A percentile compares a stretch with the other conserved stretches of the same genome.
phyloP scores from a whole-genome alignment of 2,797 vertebrate genomes.

The Novumbra hubbsi region DNA sequence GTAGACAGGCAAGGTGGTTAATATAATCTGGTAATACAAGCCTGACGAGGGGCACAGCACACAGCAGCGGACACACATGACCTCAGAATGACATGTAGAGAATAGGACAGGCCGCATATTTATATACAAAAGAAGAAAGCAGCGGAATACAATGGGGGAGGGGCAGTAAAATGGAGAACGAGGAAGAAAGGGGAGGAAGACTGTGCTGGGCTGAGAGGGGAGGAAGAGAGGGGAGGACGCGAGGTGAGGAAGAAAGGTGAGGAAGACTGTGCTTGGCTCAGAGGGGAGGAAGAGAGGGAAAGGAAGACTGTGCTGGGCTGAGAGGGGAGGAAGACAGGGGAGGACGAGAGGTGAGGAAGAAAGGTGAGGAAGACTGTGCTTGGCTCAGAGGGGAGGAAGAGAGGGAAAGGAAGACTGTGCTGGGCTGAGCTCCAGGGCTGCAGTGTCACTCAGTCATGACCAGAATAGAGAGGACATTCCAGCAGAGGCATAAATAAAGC shows the following conservation, averaged over 20 bases:
- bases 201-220: neutral
- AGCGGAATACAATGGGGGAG: neutral
- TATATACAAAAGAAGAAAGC: neutral
- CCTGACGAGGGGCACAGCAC: no score
- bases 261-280: no score
- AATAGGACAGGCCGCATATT: no score
- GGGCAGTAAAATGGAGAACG: neutral
- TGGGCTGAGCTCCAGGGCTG: slow-evolving; percentile 42
- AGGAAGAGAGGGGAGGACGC: slow-evolving; percentile 10
- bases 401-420: neutral
- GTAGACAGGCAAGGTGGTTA: no score
- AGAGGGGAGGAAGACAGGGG: slow-evolving; percentile 2
- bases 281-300: neutral
- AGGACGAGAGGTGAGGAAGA: slow-evolving; percentile 12
- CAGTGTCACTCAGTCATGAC: slow-evolving; percentile 60
- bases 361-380: no score
- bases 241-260: slow-evolving; percentile 8
- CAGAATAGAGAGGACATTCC: slow-evolving; percentile 75
- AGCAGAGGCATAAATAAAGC: slow-evolving; percentile 71
- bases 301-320: no score
- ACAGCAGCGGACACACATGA: no score
- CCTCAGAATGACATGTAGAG: no score
- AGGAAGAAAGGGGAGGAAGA: neutral
- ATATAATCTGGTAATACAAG: no score
- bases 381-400: no score